phyloP scores from a whole-genome alignment of 2,797 vertebrate genomes.

The Chaunax sp. region DNA sequence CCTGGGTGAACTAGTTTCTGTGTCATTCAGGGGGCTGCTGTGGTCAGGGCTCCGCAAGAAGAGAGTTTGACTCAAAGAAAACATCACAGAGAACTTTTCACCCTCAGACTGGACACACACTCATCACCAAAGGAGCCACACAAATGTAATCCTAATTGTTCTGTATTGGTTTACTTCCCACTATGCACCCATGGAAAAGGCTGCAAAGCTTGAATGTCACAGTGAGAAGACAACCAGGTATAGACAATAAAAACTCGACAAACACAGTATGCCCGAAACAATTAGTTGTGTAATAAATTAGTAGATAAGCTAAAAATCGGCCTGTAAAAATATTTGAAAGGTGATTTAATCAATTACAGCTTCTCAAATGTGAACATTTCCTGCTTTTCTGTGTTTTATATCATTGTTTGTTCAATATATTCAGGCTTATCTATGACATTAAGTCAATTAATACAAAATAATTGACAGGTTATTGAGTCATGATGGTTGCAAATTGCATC shows the following conservation, averaged over 20 bases:
- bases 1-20: slow-evolving; percentile 61
- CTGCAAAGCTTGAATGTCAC: too few species aligned
- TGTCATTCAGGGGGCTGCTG: slow-evolving; percentile 59
- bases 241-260: neutral
- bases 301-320: neutral
- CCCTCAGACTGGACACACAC: slow-evolving; percentile 21
- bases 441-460: too few species aligned
- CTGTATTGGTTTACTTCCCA: too few species aligned
- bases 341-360: neutral
- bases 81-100: slow-evolving; percentile 48
- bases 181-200: too few species aligned
- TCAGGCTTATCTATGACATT: neutral
- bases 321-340: too few species aligned
- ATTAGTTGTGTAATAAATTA: too few species aligned
- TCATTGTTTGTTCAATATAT: neutral
- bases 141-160: too few species aligned
- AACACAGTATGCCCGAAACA: neutral
- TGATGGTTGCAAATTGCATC: too few species aligned
- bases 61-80: slow-evolving; percentile 52
- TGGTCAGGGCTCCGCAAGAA: slow-evolving; percentile 23
- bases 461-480: too few species aligned
- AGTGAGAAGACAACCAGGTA: too few species aligned
- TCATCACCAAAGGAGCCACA: slow-evolving; percentile 9
- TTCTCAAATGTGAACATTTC: too few species aligned
- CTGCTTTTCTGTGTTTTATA: neutral